phyloP scores from a whole-genome alignment of 2,113 vertebrate species.

The Centropristis striata region DNA sequence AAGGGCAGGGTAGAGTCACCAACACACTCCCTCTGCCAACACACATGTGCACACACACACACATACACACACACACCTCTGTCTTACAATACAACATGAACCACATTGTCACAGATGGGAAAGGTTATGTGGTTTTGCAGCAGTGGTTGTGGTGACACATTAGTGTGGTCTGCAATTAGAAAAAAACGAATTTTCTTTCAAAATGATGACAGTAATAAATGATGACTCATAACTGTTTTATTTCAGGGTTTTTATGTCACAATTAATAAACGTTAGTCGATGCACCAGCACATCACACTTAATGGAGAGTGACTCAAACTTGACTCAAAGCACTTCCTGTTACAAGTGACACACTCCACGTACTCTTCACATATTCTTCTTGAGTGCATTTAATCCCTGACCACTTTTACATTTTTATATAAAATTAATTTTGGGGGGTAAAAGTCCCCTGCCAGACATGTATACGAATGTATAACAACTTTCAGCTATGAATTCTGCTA shows the following conservation, averaged over 20 bases:
- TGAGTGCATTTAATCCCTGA: neutral
- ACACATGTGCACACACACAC: constrained; percentile 16
- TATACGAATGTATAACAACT: too few relatives aligned
- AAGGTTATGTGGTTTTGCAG: constrained; percentile 16
- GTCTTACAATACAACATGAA: constrained; percentile 1
- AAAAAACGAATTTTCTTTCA: constrained; percentile 24
- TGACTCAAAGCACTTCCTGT: constrained; percentile 28
- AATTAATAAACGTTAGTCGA: constrained; percentile 35
- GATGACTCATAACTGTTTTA: constrained; percentile 26
- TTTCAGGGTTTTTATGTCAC: constrained; percentile 37
- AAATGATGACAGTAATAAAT: constrained; percentile 31
- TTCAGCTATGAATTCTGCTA: too few relatives aligned
- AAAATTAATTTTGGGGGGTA: too few relatives aligned
- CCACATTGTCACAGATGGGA: constrained; percentile 15
- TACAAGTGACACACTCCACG: neutral
- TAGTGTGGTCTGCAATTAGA: constrained; percentile 25
- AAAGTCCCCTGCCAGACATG: too few relatives aligned
- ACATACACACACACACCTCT: neutral
- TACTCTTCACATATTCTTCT: neutral
- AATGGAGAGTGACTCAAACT: constrained; percentile 17
- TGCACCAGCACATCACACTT: neutral
- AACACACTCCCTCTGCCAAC: constrained; percentile 30
- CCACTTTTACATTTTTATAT: too few relatives aligned
- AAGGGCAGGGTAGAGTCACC: constrained; percentile 62
- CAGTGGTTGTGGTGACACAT: constrained; percentile 19